phyloP scores from a whole-genome alignment of 2,888 invertebrate species.

The Hydroisotoma schaefferi region DNA sequence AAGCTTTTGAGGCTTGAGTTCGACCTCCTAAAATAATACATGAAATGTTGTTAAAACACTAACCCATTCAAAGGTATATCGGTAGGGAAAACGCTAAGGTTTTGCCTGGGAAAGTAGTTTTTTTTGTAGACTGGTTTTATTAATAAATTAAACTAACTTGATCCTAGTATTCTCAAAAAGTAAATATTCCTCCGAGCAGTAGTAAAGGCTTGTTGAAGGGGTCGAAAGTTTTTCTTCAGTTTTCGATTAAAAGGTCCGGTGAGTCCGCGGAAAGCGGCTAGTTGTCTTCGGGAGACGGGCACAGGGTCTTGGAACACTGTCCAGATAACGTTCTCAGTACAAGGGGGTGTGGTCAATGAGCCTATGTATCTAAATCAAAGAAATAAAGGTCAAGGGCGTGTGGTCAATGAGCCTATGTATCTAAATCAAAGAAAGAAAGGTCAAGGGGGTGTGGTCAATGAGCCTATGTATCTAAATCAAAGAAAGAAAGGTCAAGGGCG shows the following conservation, averaged over 20 bases:
- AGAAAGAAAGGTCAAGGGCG: slow-evolving; percentile 23
- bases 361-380: slow-evolving; percentile 26
- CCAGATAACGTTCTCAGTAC: slow-evolving; percentile 31
- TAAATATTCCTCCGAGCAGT: slow-evolving; percentile 11
- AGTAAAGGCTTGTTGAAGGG: slow-evolving; percentile 19
- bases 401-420: slow-evolving; percentile 32
- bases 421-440: slow-evolving; percentile 9
- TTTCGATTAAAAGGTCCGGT: not conserved
- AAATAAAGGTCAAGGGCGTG: slow-evolving; percentile 25
- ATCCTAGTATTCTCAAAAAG: slow-evolving; percentile 11
- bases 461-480: slow-evolving; percentile 27
- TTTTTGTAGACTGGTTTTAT: too few relatives aligned
- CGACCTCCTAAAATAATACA: too few relatives aligned
- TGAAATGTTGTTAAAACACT: too few relatives aligned
- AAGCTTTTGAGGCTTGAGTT: too few relatives aligned
- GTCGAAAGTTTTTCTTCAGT: slow-evolving; percentile 26
- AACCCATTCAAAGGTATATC: too few relatives aligned
- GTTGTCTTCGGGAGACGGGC: slow-evolving; percentile 22
- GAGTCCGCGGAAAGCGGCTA: slow-evolving; percentile 21
- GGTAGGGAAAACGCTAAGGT: too few relatives aligned
- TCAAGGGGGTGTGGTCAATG: slow-evolving; percentile 34
- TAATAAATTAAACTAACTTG: slow-evolving; percentile 3
- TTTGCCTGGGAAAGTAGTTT: too few relatives aligned
- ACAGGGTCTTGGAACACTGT: slow-evolving; percentile 32
- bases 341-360: slow-evolving; percentile 33